Conservation (phyloP, 2,113 vertebrate genomes). For the Camelus dromedarius region DNA sequence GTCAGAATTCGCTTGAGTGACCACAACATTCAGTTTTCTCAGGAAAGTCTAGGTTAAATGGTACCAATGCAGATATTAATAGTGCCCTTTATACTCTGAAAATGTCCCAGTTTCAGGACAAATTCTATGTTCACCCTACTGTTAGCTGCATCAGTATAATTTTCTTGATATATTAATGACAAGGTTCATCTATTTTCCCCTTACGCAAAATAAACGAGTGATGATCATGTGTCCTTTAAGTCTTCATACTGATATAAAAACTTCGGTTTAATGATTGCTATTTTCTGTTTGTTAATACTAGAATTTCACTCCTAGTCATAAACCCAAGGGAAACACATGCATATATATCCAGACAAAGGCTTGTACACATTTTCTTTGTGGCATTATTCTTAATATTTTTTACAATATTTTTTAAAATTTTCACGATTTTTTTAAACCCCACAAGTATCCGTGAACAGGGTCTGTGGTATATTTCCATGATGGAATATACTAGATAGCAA, state of each 20-base stretch:
- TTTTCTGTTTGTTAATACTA: slow-evolving; percentile 46
- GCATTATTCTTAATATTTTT: not conserved
- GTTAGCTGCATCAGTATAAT: not conserved
- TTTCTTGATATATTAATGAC: slow-evolving; percentile 6
- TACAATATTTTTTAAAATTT: no score
- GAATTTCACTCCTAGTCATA: slow-evolving; percentile 33
- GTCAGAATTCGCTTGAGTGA: not conserved
- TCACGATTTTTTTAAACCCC: not conserved
- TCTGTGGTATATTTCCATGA: not conserved
- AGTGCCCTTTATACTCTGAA: not conserved
- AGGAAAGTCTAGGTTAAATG: not conserved
- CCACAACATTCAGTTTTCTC: slow-evolving; percentile 16
- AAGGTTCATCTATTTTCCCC: not conserved
- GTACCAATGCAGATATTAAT: not conserved
- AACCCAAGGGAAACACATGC: not conserved
- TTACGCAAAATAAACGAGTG: slow-evolving; percentile 27
- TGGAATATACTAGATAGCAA: not conserved
- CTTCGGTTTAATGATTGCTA: not conserved
- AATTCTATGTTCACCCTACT: not conserved
- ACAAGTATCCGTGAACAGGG: not conserved
- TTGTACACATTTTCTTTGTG: not conserved
- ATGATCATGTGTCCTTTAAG: not conserved
- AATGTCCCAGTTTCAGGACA: slow-evolving; percentile 12
- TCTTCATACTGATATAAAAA: not conserved
- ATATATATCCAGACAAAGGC: not conserved